Evolutionary conservation across 2,113 vertebrate species (phyloP), one percentile per base, ranked within the genome.

Genomic region (Naja naja): DNA sequence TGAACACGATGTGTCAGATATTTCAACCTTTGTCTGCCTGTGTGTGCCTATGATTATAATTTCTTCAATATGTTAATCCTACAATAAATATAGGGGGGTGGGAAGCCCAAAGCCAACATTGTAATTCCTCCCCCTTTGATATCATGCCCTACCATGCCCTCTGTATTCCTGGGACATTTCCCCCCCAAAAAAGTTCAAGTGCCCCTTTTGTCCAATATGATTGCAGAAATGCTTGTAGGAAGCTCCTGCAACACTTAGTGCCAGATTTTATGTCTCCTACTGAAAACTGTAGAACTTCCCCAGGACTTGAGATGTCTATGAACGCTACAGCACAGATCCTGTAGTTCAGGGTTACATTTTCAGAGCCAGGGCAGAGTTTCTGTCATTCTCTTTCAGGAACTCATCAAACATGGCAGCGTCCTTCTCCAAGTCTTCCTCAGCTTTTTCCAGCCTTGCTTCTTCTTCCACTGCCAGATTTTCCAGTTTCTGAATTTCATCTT

Each of bases 311-410:
- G 34, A 43, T 43, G 20, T 54, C 30, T 88, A 88, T 8, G 7
- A 85, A 56, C 7, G 54, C 23, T 85, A 91, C 4, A 90, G 30
- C 34, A 54, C 6, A 7, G 0, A 0, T 0, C 49, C 89, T 49
- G 52, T 56, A n/a, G 22, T 5, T 23, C 14, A 53, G 93, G 88
- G 92, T 98, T 98, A 99, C 99, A 94, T 96, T 94, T 96, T 97
- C 93, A 98, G 95, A 74, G 98, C 98, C 96, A 99, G 98, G 89
- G 98, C 92, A 0, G 97, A 98, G 69, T 96, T 98, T 94, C 97
- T 98, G 60, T 99, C 98, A 1, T 98, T 98, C 90, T 99, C 98
- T 88, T 98, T 98, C 91, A 99, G 97, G 95, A 98, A 98, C 92
- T 98, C 97, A 0, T 99, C 98, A 47, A 99, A 99, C 89, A 94